These are phyloP conservation scores for Rotaria macrura DNA, from an alignment of 2,888 invertebrate genomes.

Conservation along the genomic window DNA sequence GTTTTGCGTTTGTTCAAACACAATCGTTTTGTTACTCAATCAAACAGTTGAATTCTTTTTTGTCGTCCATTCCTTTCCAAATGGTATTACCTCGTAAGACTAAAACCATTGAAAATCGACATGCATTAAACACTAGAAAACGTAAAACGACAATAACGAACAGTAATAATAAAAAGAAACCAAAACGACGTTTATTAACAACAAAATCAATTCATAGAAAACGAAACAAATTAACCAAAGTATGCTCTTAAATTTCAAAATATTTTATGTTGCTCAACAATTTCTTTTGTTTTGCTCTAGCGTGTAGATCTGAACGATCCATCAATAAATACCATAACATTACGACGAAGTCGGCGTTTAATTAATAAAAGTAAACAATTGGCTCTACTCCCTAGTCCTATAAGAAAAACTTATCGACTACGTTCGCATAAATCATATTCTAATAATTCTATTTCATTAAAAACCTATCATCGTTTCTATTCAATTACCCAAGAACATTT, in stretches of 20 bases:
- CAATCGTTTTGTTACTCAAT: neutral
- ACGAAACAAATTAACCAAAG: neutral
- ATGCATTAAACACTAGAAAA: neutral
- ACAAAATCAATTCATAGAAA: neutral
- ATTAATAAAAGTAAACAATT: neutral
- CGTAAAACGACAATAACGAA: neutral
- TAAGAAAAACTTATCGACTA: neutral
- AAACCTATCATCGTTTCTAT: neutral
- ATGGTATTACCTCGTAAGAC: neutral
- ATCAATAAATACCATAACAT: neutral
- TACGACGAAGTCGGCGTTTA: slow-evolving; percentile 13
- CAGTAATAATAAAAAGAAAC: neutral
- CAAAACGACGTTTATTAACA: neutral
- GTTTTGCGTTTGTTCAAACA: neutral
- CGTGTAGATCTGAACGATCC: neutral
- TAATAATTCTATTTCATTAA: neutral
- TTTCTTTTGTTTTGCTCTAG: neutral
- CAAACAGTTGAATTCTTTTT: neutral
- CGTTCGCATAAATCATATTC: neutral
- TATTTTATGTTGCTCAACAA: no score
- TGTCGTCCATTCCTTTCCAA: neutral
- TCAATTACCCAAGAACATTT: neutral
- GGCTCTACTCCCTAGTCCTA: neutral
- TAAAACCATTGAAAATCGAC: neutral
- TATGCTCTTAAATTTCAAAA: neutral